Percentiles rank a stretch among this genome's conserved stretches.
These are phyloP conservation scores for Agapornis roseicollis DNA, from an alignment of 2,113 vertebrate genomes.

Conservation along the genomic window DNA sequence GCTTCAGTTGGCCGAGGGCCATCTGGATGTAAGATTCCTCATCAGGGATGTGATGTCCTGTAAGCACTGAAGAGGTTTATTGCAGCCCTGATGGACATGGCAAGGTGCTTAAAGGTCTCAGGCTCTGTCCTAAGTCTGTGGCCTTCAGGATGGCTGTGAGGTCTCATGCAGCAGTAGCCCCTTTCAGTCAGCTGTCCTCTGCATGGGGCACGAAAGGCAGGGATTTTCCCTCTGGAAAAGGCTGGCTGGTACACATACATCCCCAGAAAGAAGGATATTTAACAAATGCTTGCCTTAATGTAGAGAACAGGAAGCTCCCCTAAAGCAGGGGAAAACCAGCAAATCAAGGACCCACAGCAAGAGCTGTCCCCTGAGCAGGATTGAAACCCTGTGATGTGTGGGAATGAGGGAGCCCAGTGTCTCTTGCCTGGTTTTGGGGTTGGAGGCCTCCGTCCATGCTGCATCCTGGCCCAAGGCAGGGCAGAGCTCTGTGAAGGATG, in stretches of 20 bases:
- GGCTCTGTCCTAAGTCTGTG: background rate
- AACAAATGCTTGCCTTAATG: background rate
- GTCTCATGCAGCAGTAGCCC: background rate
- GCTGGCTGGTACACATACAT: too few species aligned
- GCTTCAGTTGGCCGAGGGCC: background rate
- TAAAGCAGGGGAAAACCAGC: background rate
- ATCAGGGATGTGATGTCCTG: background rate
- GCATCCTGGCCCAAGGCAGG: accelerated
- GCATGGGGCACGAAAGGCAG: background rate
- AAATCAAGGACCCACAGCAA: background rate
- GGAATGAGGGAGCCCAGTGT: background rate
- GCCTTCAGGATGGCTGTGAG: background rate
- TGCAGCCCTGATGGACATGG: accelerated
- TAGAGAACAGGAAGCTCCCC: background rate
- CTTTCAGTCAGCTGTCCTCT: background rate
- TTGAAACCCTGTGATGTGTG: accelerated
- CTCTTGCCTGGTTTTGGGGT: background rate
- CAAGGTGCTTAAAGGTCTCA: background rate
- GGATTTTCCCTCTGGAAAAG: background rate
- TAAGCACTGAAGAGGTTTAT: background rate
- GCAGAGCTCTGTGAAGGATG: background rate
- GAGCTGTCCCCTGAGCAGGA: background rate
- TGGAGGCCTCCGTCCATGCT: accelerated
- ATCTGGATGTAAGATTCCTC: background rate
- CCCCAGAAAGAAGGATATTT: accelerated